Evolutionary conservation across 2,888 invertebrate genomes (phyloP).

Genomic region (Luffia ferchaultella): DNA sequence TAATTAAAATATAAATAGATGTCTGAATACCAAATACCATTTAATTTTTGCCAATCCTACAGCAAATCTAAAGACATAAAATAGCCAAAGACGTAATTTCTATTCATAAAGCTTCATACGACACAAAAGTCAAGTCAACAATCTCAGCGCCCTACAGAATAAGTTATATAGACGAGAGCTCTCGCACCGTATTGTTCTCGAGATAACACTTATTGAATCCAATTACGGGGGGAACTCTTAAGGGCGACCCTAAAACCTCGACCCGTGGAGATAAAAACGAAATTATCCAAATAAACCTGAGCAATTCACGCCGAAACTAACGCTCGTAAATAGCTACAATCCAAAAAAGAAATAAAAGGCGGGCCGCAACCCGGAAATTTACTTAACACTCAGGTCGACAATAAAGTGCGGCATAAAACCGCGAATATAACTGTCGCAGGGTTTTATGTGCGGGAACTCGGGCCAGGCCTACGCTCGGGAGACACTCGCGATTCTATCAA

Average conservation of each 20-base stretch:
- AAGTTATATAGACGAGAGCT: background rate
- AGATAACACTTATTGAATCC: background rate
- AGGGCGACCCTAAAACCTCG: background rate
- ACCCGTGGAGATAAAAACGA: background rate
- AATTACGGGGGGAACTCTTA: background rate
- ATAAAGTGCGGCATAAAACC: slow-evolving; percentile 5
- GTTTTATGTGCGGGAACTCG: background rate
- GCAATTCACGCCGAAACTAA: slow-evolving; percentile 4
- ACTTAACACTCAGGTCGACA: slow-evolving; percentile 6
- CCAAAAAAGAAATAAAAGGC: slow-evolving; percentile 6
- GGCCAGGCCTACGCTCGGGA: background rate
- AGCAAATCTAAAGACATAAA: background rate
- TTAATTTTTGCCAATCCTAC: too few species aligned
- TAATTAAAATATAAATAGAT: too few species aligned
- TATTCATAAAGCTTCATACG: background rate
- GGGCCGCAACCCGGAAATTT: slow-evolving; percentile 7
- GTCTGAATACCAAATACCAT: too few species aligned
- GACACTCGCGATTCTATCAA: background rate
- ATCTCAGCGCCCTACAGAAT: background rate
- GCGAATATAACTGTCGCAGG: slow-evolving; percentile 4
- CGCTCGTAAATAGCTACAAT: slow-evolving; percentile 7
- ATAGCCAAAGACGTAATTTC: background rate
- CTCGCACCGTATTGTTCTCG: background rate
- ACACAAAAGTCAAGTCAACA: background rate
- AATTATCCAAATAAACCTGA: slow-evolving; percentile 2